Evolutionary conservation across 2,797 vertebrate species (phyloP), one percentile per base, ranked within the genome.

Genomic region (Sciurus carolinensis): DNA sequence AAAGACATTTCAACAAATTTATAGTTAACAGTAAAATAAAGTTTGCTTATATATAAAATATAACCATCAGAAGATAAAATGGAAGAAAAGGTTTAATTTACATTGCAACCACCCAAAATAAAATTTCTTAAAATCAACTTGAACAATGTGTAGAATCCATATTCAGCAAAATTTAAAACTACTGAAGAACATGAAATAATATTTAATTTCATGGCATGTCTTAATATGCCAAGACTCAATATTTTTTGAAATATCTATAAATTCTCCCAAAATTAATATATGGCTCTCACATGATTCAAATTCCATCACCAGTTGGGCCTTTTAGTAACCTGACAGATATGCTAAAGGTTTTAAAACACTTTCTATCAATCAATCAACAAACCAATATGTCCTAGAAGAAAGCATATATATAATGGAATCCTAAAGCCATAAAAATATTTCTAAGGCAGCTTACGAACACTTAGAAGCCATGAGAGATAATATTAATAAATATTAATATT

Each of bases 91-190:
- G 59, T 69, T 10, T 52, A 59, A 94, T 39, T 93, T 52, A 94
- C 9, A 93, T 52, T 72, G 12, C 17, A 17, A 92, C 33, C 47
- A 5, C 22, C 20, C 6, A 64, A 92, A 95, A 42, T 94, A 76
- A 94, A 94, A 88, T 36, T 62, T 9, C 15, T 96, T 93, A 75
- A 96, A 92, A 92, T 86, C 82, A 91, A 66, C 24, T 73, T 69
- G 33, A 91, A 62, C 47, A 90, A 90, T 57, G 47, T 59, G 26
- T 30, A 75, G 12, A 75, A 79, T 64, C 54, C 5, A 87, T 73
- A 84, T 66, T 72, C 87, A 92, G 18, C 17, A 85, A 95, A 85
- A 84, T 44, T 42, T 57, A 52, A 67, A 92, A 92, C 79, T 87
- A 52, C 5, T 30, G 4, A 76, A 30, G 77, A 96, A 59, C 24